These are phyloP conservation scores for Triplophysa siluroides DNA, from an alignment of 2,113 vertebrate genomes.

Conservation along the genomic window DNA sequence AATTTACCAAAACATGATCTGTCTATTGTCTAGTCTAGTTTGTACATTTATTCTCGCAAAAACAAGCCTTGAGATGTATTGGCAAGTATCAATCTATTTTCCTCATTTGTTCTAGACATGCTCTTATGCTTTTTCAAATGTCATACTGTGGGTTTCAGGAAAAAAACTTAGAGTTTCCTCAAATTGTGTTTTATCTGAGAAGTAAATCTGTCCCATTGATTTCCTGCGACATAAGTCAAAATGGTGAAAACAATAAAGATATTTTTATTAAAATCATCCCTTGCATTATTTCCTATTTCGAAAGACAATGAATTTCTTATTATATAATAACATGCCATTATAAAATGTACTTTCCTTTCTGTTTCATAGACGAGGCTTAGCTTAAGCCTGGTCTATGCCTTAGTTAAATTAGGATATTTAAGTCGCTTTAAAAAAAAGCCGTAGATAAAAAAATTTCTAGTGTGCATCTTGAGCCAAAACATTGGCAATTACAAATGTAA, in stretches of 20 bases:
- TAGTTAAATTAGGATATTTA: too few species aligned
- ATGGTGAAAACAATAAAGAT: too few species aligned
- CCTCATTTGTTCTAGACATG: conserved; percentile 19
- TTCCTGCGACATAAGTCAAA: background rate
- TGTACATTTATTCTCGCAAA: background rate
- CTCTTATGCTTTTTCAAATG: conserved; percentile 21
- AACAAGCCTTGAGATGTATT: background rate
- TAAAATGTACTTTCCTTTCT: too few species aligned
- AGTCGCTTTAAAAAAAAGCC: too few species aligned
- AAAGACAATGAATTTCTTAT: background rate
- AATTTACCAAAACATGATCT: background rate
- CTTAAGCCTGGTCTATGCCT: too few species aligned
- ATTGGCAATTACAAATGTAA: too few species aligned
- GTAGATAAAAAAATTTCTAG: too few species aligned
- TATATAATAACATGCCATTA: too few species aligned
- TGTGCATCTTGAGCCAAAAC: too few species aligned
- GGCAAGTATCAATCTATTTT: background rate
- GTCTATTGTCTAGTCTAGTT: too few species aligned
- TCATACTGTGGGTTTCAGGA: conserved; percentile 5
- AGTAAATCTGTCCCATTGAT: background rate
- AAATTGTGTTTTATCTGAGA: conserved; percentile 25
- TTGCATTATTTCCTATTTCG: background rate
- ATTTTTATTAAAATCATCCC: background rate
- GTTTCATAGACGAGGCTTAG: too few species aligned
- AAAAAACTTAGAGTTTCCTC: conserved; percentile 5